These are phyloP conservation scores for Epinotia demarniana DNA, from an alignment of 2,888 invertebrate species.

Conservation along the genomic window DNA sequence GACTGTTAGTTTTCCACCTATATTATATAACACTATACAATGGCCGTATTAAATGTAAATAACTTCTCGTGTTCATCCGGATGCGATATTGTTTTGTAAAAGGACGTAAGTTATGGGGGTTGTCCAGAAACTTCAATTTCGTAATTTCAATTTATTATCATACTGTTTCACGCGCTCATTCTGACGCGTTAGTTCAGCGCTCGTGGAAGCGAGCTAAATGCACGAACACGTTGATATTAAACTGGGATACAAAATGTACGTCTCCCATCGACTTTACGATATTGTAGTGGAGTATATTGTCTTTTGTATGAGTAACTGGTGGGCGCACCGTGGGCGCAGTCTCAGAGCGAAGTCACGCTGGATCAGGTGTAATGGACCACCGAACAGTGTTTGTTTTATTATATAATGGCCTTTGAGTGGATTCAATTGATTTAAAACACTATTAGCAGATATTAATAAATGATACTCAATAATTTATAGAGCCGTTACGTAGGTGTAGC, in stretches of 20 bases:
- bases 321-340: slow-evolving; percentile 60
- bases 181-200: background rate
- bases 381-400: slow-evolving; percentile 57
- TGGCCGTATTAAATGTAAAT: slow-evolving; percentile 35
- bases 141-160: background rate
- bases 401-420: slow-evolving; percentile 49
- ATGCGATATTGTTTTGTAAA: slow-evolving; percentile 43
- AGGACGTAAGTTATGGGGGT: slow-evolving; percentile 7
- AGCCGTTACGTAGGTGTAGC: background rate
- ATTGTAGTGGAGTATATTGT: background rate
- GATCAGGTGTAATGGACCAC: slow-evolving; percentile 62
- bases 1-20: slow-evolving; percentile 32
- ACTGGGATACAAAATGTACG: background rate
- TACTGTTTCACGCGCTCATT: background rate
- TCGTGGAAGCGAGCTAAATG: background rate
- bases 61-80: slow-evolving; percentile 59
- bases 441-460: slow-evolving; percentile 44
- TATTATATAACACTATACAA: slow-evolving; percentile 20
- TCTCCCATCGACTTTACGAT: background rate
- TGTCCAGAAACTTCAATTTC: background rate
- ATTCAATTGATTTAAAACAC: slow-evolving; percentile 55
- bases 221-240: background rate
- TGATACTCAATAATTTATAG: background rate
- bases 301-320: background rate
- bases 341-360: slow-evolving; percentile 56